Conservation (phyloP, 2,888 invertebrate genomes). For the Muscina levida region DNA sequence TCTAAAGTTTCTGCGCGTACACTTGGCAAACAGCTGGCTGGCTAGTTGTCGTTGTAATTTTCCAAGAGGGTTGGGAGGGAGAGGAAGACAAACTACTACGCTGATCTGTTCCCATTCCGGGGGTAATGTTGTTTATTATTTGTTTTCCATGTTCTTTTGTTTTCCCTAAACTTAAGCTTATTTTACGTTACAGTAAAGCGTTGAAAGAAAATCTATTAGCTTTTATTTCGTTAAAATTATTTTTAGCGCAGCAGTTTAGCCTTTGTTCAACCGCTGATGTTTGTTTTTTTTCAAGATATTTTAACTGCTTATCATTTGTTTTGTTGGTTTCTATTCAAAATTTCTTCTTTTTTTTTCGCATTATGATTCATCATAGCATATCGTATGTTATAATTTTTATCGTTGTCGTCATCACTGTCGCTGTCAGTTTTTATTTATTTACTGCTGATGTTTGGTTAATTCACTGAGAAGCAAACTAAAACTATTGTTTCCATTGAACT, state of each 20-base stretch:
- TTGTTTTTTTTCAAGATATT: slow-evolving; percentile 18
- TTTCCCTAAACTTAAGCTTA: background rate
- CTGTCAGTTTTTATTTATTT: background rate
- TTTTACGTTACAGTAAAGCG: slow-evolving; percentile 11
- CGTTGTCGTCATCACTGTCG: slow-evolving; percentile 6
- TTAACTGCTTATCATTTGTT: slow-evolving; percentile 19
- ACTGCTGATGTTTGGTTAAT: slow-evolving; percentile 14
- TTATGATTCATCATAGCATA: slow-evolving; percentile 16
- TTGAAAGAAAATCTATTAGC: slow-evolving; percentile 16
- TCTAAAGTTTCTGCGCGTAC: background rate
- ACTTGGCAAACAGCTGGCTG: background rate
- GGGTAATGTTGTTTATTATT: background rate
- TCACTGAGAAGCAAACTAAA: slow-evolving; percentile 22
- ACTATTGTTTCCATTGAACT: slow-evolving; percentile 34
- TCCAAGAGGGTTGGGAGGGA: too few species aligned
- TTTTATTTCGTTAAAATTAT: background rate
- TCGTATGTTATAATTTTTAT: slow-evolving; percentile 25
- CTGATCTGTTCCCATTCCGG: background rate
- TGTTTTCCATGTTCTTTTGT: background rate
- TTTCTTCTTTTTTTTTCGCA: slow-evolving; percentile 15
- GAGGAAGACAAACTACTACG: background rate
- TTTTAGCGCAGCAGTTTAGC: background rate
- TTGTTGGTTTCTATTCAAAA: background rate
- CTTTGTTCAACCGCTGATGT: background rate
- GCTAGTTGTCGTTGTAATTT: too few species aligned